These are phyloP conservation scores for Pongo abelii DNA, from an alignment of 2,113 vertebrate genomes.

Conservation along the genomic window DNA sequence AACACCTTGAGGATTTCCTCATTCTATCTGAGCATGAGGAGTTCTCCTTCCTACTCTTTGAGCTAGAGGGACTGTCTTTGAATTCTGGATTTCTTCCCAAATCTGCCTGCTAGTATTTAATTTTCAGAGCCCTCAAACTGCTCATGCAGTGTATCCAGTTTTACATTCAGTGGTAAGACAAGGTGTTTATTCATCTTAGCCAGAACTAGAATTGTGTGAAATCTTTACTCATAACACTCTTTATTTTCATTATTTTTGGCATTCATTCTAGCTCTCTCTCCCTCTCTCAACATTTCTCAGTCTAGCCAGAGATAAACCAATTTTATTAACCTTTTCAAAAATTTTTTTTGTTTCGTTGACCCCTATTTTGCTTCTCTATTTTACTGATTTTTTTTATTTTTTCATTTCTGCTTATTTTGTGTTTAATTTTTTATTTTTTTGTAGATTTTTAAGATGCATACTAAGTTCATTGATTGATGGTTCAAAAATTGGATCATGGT, in stretches of 20 bases:
- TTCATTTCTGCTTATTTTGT: neutral
- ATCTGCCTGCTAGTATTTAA: neutral
- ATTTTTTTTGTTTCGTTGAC: neutral
- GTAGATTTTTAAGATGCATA: neutral
- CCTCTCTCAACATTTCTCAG: neutral
- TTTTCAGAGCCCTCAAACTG: neutral
- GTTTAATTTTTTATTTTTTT: neutral
- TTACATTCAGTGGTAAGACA: neutral
- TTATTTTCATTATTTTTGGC: neutral
- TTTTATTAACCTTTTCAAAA: no score
- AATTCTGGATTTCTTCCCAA: neutral
- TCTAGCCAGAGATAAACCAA: no score
- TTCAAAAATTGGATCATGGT: neutral
- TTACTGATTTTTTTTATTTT: neutral
- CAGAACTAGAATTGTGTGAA: neutral
- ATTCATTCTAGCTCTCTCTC: neutral
- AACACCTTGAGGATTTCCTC: neutral
- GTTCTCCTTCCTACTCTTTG: neutral
- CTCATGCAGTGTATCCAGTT: neutral
- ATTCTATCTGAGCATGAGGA: neutral
- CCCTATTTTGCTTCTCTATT: neutral
- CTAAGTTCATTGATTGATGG: neutral
- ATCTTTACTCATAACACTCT: neutral
- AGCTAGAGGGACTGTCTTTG: neutral
- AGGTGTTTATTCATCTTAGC: neutral